Conservation (phyloP, 1,140 invertebrate species). For the Drosophila malerkotliana region DNA sequence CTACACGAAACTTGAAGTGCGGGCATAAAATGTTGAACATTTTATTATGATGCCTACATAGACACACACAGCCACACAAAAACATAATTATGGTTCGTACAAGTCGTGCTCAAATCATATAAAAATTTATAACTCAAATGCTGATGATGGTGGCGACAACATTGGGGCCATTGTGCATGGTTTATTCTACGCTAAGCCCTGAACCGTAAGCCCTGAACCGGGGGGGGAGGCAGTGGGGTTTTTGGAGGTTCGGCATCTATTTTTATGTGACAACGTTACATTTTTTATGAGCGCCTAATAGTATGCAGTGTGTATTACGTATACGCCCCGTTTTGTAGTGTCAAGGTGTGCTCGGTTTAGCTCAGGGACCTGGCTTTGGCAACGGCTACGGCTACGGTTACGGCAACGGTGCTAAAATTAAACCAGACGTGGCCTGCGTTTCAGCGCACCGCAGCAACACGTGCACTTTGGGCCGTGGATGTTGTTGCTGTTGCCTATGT, state of each 20-base stretch:
- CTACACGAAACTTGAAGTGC: slow-evolving; percentile 32
- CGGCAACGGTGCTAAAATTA: slow-evolving; percentile 71
- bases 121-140: slow-evolving; percentile 76
- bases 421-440: slow-evolving; percentile 71
- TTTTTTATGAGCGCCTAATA: slow-evolving; percentile 76
- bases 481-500: slow-evolving; percentile 12
- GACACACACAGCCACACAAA: slow-evolving; percentile 10
- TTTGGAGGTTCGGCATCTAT: slow-evolving; percentile 54
- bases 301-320: slow-evolving; percentile 69
- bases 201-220: slow-evolving; percentile 5
- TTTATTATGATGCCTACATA: slow-evolving; percentile 47
- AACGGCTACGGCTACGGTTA: slow-evolving; percentile 2
- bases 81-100: slow-evolving; percentile 57
- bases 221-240: slow-evolving; percentile 12
- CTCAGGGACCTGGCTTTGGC: slow-evolving; percentile 19
- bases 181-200: slow-evolving; percentile 41
- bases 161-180: slow-evolving; percentile 54
- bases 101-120: slow-evolving; percentile 59
- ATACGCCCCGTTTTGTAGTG: slow-evolving; percentile 54
- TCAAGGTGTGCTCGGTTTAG: slow-evolving; percentile 55
- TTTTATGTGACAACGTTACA: slow-evolving; percentile 73
- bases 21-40: slow-evolving; percentile 54
- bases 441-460: slow-evolving; percentile 63
- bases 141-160: slow-evolving; percentile 63
- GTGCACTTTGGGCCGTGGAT: slow-evolving; percentile 48